Base-by-base conservation (phyloP, 1,140 invertebrate species). In the Drosophila ercepeae region DNA sequence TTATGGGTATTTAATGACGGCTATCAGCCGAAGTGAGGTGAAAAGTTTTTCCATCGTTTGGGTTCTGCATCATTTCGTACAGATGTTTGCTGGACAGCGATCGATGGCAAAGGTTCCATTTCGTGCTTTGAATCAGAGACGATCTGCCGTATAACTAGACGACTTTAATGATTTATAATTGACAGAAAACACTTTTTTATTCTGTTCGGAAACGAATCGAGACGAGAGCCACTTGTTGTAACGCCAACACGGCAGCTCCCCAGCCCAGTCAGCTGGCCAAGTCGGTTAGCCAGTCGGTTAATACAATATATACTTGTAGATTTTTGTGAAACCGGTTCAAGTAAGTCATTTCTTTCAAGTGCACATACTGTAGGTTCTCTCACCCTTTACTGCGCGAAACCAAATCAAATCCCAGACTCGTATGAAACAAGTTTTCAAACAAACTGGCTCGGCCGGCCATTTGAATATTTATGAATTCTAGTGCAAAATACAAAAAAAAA, bases 311-410 rank as follows among this genome's bases (percentile, higher is more conserved):
- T 52, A 68, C 27, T 53, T 49, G 18, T 21, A 21, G 21, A 21
- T 53, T 42, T 25, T 21, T 61, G 32, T 44, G 16, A 21, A 67
- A 86, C 81, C 82, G 81, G 81, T 84, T 84, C 58, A 8, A 53
- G 46, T 69, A 46, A 55, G 46, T 46, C 72, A 86, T 84, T 81
- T 84, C 81, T 84, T 84, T 84, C 67, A 84, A 84, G 81, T 84
- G 78, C 81, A 86, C 65, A 48, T 39, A 60, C 34, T 68, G 55
- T 59, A 68, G 57, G 78, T 76, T 84, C 34, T 61, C 46, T 76
- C 81, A 86, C 81, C 81, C 81, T 84, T 86, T 86, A 61, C 61
- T 73, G 73, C 59, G 60, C 59, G 16, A 76, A 78, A 60, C 53
- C 41, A 52, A 64, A 70, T 46, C 50, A 41, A 52, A 70, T 63